Conservation (phyloP, 2,113 vertebrate genomes). For the Aramus guarauna region DNA sequence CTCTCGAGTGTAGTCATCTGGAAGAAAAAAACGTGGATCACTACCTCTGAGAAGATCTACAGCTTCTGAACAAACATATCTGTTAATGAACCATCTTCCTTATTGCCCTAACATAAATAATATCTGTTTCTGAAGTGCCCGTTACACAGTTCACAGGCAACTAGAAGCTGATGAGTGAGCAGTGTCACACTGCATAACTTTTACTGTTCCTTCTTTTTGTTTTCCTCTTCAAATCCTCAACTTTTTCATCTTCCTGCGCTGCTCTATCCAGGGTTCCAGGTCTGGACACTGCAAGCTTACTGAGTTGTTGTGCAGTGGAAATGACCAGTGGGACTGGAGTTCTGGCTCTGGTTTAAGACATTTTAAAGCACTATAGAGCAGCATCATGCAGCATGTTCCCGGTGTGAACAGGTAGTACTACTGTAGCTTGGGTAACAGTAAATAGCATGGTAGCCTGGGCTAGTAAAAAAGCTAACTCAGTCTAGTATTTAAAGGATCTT, state of each 20-base stretch:
- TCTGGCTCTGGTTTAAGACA: neutral
- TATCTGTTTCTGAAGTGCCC: neutral
- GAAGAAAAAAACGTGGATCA: neutral
- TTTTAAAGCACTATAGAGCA: neutral
- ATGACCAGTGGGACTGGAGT: neutral
- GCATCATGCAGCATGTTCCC: neutral
- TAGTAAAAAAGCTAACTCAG: neutral
- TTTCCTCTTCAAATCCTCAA: neutral
- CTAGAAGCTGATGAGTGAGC: neutral
- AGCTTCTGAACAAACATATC: neutral
- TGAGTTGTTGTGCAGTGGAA: neutral
- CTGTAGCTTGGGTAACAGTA: neutral
- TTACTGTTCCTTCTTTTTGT: neutral
- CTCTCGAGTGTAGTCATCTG: neutral
- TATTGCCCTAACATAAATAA: neutral
- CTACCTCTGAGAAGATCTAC: neutral
- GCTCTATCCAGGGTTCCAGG: neutral
- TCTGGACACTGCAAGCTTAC: neutral
- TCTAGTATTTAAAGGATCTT: neutral
- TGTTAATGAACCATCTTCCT: neutral
- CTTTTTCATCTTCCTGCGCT: neutral
- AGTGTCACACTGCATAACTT: neutral
- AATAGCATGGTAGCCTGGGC: neutral
- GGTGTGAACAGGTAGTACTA: neutral
- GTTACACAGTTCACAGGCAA: neutral